Conservation (phyloP, 1,140 invertebrate species). For the Ceratosolen fusciceps region DNA sequence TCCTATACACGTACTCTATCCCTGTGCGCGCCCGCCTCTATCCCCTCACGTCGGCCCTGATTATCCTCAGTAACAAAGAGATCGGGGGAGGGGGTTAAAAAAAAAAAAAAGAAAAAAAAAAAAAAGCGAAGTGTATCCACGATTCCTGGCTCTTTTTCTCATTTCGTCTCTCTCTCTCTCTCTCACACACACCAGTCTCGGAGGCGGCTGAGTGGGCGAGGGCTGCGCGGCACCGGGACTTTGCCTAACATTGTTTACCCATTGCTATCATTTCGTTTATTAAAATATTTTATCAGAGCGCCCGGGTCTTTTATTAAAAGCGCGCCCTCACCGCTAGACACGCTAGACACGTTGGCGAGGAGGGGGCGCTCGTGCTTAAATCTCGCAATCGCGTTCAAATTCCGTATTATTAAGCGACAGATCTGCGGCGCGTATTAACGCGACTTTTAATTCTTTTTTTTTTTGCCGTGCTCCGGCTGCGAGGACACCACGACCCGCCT, state of each 20-base stretch:
- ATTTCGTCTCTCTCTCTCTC: background rate
- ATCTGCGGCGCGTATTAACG: background rate
- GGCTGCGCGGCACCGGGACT: background rate
- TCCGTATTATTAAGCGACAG: background rate
- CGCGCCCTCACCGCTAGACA: background rate
- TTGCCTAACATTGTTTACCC: background rate
- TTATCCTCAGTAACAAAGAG: background rate
- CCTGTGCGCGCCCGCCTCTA: no score
- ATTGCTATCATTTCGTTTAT: slow-evolving; percentile 4
- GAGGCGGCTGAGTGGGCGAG: background rate
- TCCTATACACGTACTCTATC: background rate
- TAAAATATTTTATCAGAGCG: background rate
- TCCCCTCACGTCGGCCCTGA: background rate
- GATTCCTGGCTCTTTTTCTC: background rate
- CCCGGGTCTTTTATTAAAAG: background rate
- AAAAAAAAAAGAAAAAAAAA: no score
- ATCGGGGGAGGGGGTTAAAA: background rate
- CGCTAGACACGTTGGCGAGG: background rate
- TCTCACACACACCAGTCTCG: background rate
- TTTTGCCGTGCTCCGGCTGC: no score
- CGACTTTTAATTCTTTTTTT: background rate
- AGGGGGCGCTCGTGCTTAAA: background rate
- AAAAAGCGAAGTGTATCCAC: background rate
- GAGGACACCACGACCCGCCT: background rate
- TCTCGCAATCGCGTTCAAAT: background rate